phyloP scores from a whole-genome alignment of 1,140 invertebrate species.

The Brachionus rotundiformis region DNA sequence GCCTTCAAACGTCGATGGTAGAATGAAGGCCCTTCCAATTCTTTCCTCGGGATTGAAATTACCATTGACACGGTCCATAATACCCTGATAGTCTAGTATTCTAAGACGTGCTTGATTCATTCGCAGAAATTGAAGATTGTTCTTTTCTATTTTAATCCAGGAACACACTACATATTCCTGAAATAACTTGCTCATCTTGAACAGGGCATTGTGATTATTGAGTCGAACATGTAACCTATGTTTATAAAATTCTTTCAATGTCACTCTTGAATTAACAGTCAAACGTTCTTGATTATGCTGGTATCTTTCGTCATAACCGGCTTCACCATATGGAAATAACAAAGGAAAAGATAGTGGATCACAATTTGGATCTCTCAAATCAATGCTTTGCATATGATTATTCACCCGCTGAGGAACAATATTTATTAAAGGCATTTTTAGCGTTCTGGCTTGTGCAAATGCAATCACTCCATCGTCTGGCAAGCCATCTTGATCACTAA shows the following conservation, averaged over 20 bases:
- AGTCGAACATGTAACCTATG: not conserved
- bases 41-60: too few relatives aligned
- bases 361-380: not conserved
- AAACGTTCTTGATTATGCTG: too few relatives aligned
- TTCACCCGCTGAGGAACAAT: not conserved
- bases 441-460: not conserved
- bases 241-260: not conserved
- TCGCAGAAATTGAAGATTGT: too few relatives aligned
- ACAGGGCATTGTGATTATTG: not conserved
- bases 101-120: too few relatives aligned
- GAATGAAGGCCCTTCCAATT: too few relatives aligned
- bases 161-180: not conserved
- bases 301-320: not conserved
- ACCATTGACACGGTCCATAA: too few relatives aligned
- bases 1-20: too few relatives aligned
- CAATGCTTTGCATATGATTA: not conserved
- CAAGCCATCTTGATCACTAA: not conserved
- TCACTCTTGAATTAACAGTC: not conserved
- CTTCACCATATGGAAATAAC: not conserved
- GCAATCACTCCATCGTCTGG: not conserved
- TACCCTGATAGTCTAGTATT: too few relatives aligned
- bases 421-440: too few relatives aligned
- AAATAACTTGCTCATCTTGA: not conserved
- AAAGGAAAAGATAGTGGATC: not conserved
- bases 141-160: too few relatives aligned